Evolutionary conservation across 2,797 vertebrate genomes (phyloP).

Genomic region (Pipistrellus pipistrellus): DNA sequence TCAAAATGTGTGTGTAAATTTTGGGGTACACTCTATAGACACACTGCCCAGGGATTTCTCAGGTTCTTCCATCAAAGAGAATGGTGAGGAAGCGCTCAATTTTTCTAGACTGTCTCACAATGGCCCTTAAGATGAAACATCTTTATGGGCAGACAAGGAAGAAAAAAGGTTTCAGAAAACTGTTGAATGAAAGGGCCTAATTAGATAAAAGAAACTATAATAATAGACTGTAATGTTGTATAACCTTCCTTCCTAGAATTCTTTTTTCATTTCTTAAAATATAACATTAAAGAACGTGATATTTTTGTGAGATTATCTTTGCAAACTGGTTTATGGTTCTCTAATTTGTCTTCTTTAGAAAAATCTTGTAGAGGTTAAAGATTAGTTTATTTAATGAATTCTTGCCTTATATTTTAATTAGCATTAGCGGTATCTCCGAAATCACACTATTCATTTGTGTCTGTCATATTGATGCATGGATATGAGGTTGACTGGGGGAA

Average conservation of each 20-base stretch:
- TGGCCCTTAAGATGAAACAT: neutral
- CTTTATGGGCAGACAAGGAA: constrained; percentile 14
- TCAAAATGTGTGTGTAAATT: too few species aligned
- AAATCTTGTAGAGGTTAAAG: neutral
- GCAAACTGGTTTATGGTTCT: constrained; percentile 60
- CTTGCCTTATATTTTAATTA: constrained; percentile 8
- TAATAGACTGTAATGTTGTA: neutral
- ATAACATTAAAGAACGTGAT: constrained; percentile 58
- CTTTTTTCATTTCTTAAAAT: constrained; percentile 50
- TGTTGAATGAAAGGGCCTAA: neutral
- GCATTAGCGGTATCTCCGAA: neutral
- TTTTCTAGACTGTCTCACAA: neutral
- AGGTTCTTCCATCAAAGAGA: neutral
- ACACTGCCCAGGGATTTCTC: neutral
- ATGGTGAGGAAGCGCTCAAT: neutral
- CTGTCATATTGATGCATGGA: neutral
- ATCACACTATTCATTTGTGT: neutral
- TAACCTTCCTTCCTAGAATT: constrained; percentile 56
- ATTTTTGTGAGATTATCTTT: constrained; percentile 59
- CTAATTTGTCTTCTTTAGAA: constrained; percentile 70
- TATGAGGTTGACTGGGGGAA: neutral
- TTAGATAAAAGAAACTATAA: neutral
- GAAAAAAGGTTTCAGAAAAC: constrained; percentile 45
- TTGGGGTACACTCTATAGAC: neutral
- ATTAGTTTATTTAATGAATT: constrained; percentile 5